Conservation (phyloP, 2,888 invertebrate species). For the Sminthurinus aureus region DNA sequence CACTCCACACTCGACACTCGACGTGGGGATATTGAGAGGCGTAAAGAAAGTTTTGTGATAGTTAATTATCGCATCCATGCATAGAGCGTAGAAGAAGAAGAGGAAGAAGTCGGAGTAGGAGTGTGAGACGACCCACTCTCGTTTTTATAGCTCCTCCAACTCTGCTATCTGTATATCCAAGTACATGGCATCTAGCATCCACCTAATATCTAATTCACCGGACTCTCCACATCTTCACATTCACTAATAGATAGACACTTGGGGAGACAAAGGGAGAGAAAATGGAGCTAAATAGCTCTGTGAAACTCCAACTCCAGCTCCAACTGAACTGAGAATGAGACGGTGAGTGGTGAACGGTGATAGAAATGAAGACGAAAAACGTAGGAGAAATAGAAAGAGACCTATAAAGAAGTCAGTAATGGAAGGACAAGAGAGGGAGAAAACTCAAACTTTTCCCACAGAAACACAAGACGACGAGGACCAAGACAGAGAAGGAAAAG, state of each 20-base stretch:
- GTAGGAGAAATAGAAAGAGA: background rate
- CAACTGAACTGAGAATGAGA: conserved; percentile 6
- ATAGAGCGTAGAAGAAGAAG: background rate
- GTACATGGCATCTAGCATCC: background rate
- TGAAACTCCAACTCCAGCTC: background rate
- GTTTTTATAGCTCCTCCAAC: background rate
- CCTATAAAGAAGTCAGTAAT: conserved; percentile 28
- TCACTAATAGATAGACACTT: conserved; percentile 5
- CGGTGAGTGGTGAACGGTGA: background rate
- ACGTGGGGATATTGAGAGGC: background rate
- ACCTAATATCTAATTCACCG: background rate
- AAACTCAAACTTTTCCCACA: background rate
- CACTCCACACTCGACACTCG: too few species aligned
- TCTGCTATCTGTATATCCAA: background rate
- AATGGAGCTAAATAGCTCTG: conserved; percentile 19
- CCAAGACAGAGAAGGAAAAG: background rate
- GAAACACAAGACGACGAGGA: background rate
- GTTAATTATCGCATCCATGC: conserved; percentile 36
- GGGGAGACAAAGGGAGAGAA: conserved; percentile 9
- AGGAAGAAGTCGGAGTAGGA: background rate
- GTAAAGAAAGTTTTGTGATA: conserved; percentile 22
- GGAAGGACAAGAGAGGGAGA: conserved; percentile 11
- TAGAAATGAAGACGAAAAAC: too few species aligned
- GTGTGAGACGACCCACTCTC: background rate
- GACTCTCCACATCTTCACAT: background rate